A percentile compares a stretch with the other conserved stretches of the same genome.
Conservation (phyloP, 2,888 invertebrate genomes). For the Chrysolina americana region DNA sequence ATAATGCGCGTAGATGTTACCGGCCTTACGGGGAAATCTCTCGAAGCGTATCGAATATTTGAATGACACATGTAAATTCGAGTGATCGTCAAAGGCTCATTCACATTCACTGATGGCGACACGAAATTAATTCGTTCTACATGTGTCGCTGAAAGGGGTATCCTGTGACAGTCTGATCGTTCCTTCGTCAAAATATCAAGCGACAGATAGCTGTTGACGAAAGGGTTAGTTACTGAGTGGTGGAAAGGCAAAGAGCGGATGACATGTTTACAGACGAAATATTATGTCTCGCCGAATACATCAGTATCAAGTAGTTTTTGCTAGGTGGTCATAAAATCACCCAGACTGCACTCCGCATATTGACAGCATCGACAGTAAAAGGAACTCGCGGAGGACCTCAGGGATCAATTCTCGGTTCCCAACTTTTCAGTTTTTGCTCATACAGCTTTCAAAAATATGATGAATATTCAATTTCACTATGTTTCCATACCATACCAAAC, state of each 20-base stretch:
- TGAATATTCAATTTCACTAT: too few species aligned
- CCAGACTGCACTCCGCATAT: too few species aligned
- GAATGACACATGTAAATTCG: slow-evolving; percentile 52
- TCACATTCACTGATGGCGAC: slow-evolving; percentile 27
- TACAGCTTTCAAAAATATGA: background rate
- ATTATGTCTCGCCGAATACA: background rate
- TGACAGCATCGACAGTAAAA: too few species aligned
- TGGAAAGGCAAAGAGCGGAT: background rate
- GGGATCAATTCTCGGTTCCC: background rate
- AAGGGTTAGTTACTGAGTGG: background rate
- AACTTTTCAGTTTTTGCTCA: background rate
- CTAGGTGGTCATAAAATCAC: too few species aligned
- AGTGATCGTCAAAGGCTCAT: slow-evolving; percentile 32
- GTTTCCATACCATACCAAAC: too few species aligned
- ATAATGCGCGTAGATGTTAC: background rate
- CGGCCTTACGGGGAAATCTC: slow-evolving; percentile 17
- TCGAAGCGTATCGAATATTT: slow-evolving; percentile 48
- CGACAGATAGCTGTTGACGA: slow-evolving; percentile 27
- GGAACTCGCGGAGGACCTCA: too few species aligned
- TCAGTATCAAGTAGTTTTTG: background rate
- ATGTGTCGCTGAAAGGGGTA: slow-evolving; percentile 28
- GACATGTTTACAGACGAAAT: slow-evolving; percentile 4
- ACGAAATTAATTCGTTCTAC: slow-evolving; percentile 43
- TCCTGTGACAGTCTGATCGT: slow-evolving; percentile 23
- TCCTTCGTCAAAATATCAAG: slow-evolving; percentile 10